These are phyloP conservation scores for Cossypha polioptera DNA, from an alignment of 2,797 vertebrate species.

Conservation along the genomic window DNA sequence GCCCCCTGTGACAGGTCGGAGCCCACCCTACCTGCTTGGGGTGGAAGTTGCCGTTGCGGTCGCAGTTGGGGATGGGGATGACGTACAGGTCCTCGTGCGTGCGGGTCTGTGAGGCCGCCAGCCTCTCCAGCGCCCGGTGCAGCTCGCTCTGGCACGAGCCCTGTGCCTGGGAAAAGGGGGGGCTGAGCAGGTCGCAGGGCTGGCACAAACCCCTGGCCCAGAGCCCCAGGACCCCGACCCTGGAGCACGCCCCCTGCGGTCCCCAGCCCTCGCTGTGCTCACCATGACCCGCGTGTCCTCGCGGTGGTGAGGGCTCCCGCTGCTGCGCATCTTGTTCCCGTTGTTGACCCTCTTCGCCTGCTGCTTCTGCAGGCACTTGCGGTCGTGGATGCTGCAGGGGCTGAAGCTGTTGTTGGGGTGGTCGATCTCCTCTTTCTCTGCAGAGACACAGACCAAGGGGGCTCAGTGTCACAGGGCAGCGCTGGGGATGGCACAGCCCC, in stretches of 20 bases:
- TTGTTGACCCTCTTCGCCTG: constrained; percentile 81
- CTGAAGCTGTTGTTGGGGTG: constrained; percentile 90
- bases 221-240: accelerated
- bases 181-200: accelerated
- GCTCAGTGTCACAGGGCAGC: neutral
- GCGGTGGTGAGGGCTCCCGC: constrained; percentile 73
- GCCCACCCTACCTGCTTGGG: constrained; percentile 84
- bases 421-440: constrained; percentile 83
- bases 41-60: constrained; percentile 92
- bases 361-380: constrained; percentile 89
- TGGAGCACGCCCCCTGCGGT: neutral
- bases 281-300: constrained; percentile 80
- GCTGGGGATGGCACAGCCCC: neutral
- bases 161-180: constrained; percentile 61
- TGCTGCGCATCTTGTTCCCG: constrained; percentile 80
- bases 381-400: constrained; percentile 89
- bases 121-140: constrained; percentile 86
- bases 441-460: neutral
- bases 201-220: accelerated
- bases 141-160: constrained; percentile 90
- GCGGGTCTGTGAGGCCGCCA: constrained; percentile 85
- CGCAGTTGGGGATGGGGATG: constrained; percentile 94
- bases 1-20: accelerated
- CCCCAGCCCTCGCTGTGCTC: neutral
- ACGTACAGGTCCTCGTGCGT: constrained; percentile 90